Base-by-base conservation (phyloP, 37 sponge, comb jelly and placozoan species). In the Haliclona indistincta region DNA sequence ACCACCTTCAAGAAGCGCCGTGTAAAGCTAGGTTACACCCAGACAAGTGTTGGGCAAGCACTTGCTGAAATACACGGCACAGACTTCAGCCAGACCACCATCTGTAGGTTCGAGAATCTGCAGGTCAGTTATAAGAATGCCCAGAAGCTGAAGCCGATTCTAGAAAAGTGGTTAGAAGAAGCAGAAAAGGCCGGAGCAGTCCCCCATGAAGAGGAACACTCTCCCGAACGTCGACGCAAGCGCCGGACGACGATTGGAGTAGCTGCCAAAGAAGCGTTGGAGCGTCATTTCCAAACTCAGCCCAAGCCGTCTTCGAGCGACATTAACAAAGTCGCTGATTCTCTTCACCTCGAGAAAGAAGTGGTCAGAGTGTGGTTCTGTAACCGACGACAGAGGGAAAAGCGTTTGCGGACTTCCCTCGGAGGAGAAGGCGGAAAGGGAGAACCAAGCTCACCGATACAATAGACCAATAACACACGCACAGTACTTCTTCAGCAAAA, bases 311-410 rank as follows among this genome's bases (percentile, higher is more conserved):
- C 92, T 32, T 92, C 95, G 15, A 67, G 78, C 8, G 93, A 97
- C 25, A 95, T 95, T 33, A 61, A 54, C 43, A 82, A 84, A 23
- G 67, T 97, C 33, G 95, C 99, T 4, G 91, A 94, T 47, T 33
- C 72, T 28, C 80, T 97, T 20, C 80, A 89, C 19, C 84, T 97
- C 49, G 93, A 94, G 25, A 97, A 97, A 52, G 93, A 95, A 41
- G 95, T 95, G 25, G 99, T 94, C 1, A 62, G 99, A 35, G 93
- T 97, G 17, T 97, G 99, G 99, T 97, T 97, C 43, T 97, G 99
- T 80, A 97, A 97, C 77, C 73, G 95, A 26, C 65, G 99, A 64
- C 99, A 97, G 73, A 76, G 91, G 22, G 95, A 95, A 47, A 97
- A 97, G 74, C 68, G 99, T 19, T 87, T 95, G 0, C 79, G 92